Percentiles rank a stretch among this genome's conserved stretches.
Evolutionary conservation across 2,888 invertebrate species (phyloP).

Genomic region (Drymonia ruficornis): DNA sequence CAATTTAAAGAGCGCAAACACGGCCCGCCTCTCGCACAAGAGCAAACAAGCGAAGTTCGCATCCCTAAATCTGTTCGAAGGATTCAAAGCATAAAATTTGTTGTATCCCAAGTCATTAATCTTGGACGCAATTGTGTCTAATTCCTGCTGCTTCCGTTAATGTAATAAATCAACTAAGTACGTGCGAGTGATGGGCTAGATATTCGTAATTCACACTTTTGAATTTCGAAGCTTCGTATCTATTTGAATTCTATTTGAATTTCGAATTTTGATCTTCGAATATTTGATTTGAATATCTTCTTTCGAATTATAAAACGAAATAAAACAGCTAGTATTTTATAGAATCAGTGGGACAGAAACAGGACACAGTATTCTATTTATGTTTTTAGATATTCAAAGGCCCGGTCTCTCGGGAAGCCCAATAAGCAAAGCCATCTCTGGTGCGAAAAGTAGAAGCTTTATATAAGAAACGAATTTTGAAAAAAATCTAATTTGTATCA

Average conservation of each 20-base stretch:
- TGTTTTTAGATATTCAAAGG: background rate
- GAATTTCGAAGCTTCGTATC: constrained; percentile 29
- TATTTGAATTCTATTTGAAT: constrained; percentile 20
- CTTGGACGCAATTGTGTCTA: constrained; percentile 71
- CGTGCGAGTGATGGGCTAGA: constrained; percentile 34
- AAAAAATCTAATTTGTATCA: background rate
- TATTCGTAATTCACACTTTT: constrained; percentile 27
- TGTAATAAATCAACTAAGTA: constrained; percentile 70
- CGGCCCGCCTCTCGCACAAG: constrained; percentile 2
- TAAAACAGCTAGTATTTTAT: no score
- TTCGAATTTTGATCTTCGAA: background rate
- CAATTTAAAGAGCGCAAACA: constrained; percentile 5
- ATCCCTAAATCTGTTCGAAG: constrained; percentile 50
- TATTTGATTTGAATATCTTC: no score
- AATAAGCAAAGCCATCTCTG: background rate
- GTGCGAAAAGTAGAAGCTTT: background rate
- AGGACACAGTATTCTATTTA: background rate
- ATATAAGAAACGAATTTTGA: background rate
- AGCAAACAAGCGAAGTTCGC: constrained; percentile 25
- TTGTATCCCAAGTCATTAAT: constrained; percentile 67
- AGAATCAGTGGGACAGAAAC: background rate
- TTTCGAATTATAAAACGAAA: no score
- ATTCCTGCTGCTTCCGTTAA: constrained; percentile 65
- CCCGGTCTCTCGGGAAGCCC: background rate
- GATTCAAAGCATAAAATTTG: constrained; percentile 63